Evolutionary conservation across 2,797 vertebrate species (phyloP), one percentile per base, ranked within the genome.

Genomic region (Gobionotothen gibberifrons): DNA sequence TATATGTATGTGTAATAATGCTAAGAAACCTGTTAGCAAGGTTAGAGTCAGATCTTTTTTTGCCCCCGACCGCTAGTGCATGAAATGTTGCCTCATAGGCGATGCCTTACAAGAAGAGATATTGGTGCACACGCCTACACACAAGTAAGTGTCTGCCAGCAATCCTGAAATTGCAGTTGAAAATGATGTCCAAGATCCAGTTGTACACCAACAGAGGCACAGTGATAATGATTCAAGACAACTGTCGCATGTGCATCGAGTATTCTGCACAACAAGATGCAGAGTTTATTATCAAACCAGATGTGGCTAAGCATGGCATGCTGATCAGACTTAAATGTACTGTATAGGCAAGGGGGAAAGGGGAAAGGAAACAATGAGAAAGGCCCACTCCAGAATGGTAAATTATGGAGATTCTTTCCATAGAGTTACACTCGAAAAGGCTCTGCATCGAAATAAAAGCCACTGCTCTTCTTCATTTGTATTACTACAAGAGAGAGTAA

Each of bases 391-490:
- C 68, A 60, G 14, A 42, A 69, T 61, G 19, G 39, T 42, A 64
- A 58, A 63, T 83, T 26, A 56, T 69, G 14, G 40, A 72, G 12
- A 22, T 56, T 54, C 17, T 42, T 49, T 46, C 53, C 54, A 69
- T 57, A 47, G 49, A 43, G 60, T 82, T 46, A 57, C 81, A 72
- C 59, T 69, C 69, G 14, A 58, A 69, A 70, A 65, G 43, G 29
- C 51, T 72, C 49, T 19, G 51, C 29, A 11, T 59, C 17, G 0
- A 19, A 52, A 65, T 42, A 69, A 42, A 19, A 49, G 51, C 54
- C 68, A 62, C 46, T 14, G 56, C 64, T 70, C 73, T 69, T 85
- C 62, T 80, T 82, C 15, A 11, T 71, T 80, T 85, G 60, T 61
- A 79, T 71, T 62, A 56, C 62, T 42, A 12, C 57, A 71, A 72